Base-by-base conservation (phyloP, 35 echinoderm and acorn worm species). In the Ophioderma brevispina region DNA sequence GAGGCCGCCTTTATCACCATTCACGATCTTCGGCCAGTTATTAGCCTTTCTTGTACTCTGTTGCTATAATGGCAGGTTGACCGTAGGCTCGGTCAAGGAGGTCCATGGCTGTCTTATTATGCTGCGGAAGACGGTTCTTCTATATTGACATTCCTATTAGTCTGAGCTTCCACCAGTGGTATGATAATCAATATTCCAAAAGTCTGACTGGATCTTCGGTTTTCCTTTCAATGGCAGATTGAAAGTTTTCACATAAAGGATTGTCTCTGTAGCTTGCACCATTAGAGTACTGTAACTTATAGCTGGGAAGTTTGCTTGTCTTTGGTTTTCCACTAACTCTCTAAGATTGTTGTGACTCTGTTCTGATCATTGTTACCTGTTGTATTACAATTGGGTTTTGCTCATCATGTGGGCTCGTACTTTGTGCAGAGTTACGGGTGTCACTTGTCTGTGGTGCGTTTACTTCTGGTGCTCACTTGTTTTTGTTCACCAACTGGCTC, bases 1-100 rank as follows among this genome's bases (percentile, higher is more conserved):
- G 0, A 92, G n/a, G n/a, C n/a, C 84, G n/a, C 11, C 79, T 31
- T 92, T 92, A 56, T 81, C 78, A 63, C 85, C 85, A 11, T 42
- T 33, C 31, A 50, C 18, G 30, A 88, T 92, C n/a, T 42, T 80
- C 31, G 21, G 35, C 91, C 91, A 92, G 21, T 76, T 87, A 8
- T 63, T 43, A 18, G 91, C 91, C 41, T 92, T 87, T 21, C 75
- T 88, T 2, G 35, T 86, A 52, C 21, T 52, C 46, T 52, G 46
- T 52, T 52, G 46, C 46, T 52, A 52, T 52, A 52, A 52, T 8
- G 8, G 46, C 46, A 52, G 46, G 21, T 21, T 52, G 46, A 11
- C 46, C 46, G 21, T 52, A 52, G 21, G 8, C n/a, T n/a, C 46
- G 8, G 46, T 52, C 8, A 21, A 52, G 46, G 21, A 52, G 46